Conservation (phyloP, 2,113 vertebrate species). For the Psittacula cyanocephala region DNA sequence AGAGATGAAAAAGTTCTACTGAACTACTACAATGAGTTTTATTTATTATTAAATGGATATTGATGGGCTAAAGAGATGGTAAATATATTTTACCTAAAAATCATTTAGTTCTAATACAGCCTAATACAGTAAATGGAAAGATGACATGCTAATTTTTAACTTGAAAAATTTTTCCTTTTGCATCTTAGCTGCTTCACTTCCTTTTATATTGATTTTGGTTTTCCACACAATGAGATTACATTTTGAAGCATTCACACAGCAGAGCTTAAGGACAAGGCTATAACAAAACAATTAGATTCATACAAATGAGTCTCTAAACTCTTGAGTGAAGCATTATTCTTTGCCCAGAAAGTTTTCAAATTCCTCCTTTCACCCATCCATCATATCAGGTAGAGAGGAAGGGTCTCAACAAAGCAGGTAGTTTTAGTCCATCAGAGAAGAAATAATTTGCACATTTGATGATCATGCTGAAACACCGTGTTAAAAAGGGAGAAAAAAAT, state of each 20-base stretch:
- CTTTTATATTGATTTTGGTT: conserved; percentile 52
- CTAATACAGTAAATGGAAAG: conserved; percentile 7
- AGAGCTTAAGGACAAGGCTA: conserved; percentile 13
- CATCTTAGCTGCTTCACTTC: background rate
- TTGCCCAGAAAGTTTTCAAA: background rate
- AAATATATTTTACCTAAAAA: conserved; percentile 41
- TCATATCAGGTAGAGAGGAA: background rate
- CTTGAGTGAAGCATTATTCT: background rate
- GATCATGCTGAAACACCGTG: background rate
- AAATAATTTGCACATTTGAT: background rate
- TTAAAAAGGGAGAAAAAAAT: background rate
- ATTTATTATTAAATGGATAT: conserved; percentile 33
- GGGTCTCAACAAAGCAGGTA: background rate
- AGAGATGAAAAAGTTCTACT: background rate
- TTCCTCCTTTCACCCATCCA: background rate
- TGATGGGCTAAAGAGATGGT: background rate
- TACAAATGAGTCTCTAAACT: conserved; percentile 19
- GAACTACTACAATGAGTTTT: background rate
- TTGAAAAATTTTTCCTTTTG: conserved; percentile 43
- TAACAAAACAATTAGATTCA: conserved; percentile 48
- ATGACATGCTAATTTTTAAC: conserved; percentile 27
- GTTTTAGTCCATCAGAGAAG: background rate
- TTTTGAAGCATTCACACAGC: conserved; percentile 27
- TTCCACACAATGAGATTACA: conserved; percentile 41
- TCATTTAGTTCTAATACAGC: background rate